Conservation (phyloP, 2,113 vertebrate species). For the Nothocercus nigrocapillus region DNA sequence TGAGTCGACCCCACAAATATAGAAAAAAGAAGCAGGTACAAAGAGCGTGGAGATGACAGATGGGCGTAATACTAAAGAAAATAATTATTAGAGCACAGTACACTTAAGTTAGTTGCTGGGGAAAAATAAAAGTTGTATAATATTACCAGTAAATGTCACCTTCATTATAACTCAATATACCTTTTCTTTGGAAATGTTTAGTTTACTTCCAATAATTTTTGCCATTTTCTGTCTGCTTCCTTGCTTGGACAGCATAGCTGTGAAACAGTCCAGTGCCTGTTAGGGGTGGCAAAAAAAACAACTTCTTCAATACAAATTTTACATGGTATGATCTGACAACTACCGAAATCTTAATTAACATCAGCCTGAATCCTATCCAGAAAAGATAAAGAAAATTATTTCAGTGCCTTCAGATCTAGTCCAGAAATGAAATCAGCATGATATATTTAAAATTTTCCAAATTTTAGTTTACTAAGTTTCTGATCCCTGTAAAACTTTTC, state of each 20-base stretch:
- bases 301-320: background rate
- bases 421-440: background rate
- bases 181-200: constrained; percentile 97
- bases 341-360: background rate
- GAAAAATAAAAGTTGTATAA: background rate
- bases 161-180: constrained; percentile 66
- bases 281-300: background rate
- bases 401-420: fast-evolving
- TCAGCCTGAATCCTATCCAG: background rate
- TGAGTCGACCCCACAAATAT: fast-evolving
- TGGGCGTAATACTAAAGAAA: background rate
- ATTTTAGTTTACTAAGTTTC: background rate
- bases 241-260: constrained; percentile 89
- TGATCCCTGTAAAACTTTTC: background rate
- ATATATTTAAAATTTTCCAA: background rate
- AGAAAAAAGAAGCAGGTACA: background rate
- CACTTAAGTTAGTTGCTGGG: background rate
- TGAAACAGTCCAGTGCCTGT: constrained; percentile 97
- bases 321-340: background rate
- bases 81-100: background rate
- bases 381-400: background rate
- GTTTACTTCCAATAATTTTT: constrained; percentile 91
- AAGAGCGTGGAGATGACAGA: background rate
- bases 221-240: constrained; percentile 86
- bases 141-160: background rate